Evolutionary conservation across 64 coral and sea anemone species (phyloP), one percentile per base, ranked within the genome.

Genomic region (Acropora yongei): DNA sequence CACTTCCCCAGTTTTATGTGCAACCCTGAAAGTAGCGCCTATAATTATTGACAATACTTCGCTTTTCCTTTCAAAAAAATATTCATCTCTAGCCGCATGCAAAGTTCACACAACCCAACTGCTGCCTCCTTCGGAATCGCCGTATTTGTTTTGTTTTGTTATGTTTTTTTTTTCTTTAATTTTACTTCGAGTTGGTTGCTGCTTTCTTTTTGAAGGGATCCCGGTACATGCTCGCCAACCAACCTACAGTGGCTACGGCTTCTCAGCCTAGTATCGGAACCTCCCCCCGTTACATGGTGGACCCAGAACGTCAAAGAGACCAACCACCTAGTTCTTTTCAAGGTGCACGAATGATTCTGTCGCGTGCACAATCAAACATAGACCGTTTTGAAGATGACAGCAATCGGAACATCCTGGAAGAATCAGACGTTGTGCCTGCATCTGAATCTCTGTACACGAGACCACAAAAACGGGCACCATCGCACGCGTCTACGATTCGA

Each of bases 351-450:
- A 17, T 78, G 41, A 93, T 93, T 49, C 65, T 93, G 17, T 75
- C 84, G 30, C 75, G 75, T 6, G 91, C 91, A 45, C 49, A 86
- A 80, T 47, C 65, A 44, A 84, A 93, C 61, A 75, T 93, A 2
- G 75, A 93, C 77, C 55, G 91, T 40, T 93, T 93, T 6, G 91
- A 93, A 67, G 60, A 77, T 40, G 91, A 87, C 39, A 79, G 74
- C 8, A 48, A 45, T 4, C 8, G 60, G 2, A 77, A 87, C 50
- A 75, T 47, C 1, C 83, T 75, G 7, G 75, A 79, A 18, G 75
- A 77, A 78, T 4, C 76, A 5, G 76, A 72, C 8, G 66, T 67
- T 41, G 0, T 39, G 60, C 69, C 72, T 9, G 4, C 11, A 47
- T 17, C 39, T 3, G 86, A 63, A 65, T 40, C 9, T 43, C 18